Evolutionary conservation across 1,140 invertebrate species (phyloP), one percentile per base, ranked within the genome.

Genomic region (Bombus impatiens): DNA sequence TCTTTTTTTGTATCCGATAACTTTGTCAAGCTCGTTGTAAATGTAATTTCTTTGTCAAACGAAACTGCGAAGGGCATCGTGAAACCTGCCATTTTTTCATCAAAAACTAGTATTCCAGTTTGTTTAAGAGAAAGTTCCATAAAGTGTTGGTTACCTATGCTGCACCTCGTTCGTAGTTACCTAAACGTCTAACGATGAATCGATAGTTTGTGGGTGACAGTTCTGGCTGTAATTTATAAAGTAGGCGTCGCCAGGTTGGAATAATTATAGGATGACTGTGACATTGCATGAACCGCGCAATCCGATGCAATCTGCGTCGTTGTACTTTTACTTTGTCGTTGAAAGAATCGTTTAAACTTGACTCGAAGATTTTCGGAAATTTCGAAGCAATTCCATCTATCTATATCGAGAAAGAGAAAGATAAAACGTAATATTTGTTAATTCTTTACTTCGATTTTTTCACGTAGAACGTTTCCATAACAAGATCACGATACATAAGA

Each of bases 221-320:
- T 77, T 71, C 68, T 40, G 68, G 77, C 77, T 77, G 78, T 88
- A 88, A 86, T 89, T 89, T 83, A 77, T 67, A 82, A 88, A 86
- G 80, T 84, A 82, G 79, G 70, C 70, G 47, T 78, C 47, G 32
- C 65, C 65, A 1, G 32, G 6, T 2, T 32, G 70, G 71, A 86
- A 86, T 89, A 89, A 89, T 89, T 88, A 72, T 40, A 76, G 83
- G 62, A 72, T 47, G 53, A 68, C 37, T 71, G n/a, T 37, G 8
- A 13, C 18, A 18, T 72, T 37, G 67, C 68, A 47, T 22, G 13
- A 62, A 44, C 12, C 47, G 32, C 9, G 84, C 18, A 65, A 80
- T 80, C 47, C 25, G 53, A 65, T 35, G 68, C 68, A 53, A 70
- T 42, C 65, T 85, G 53, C n/a, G 28, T 13, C 44, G 25, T 18